Evolutionary conservation across 2,113 vertebrate genomes (phyloP).

Genomic region (Epinephelus lanceolatus): DNA sequence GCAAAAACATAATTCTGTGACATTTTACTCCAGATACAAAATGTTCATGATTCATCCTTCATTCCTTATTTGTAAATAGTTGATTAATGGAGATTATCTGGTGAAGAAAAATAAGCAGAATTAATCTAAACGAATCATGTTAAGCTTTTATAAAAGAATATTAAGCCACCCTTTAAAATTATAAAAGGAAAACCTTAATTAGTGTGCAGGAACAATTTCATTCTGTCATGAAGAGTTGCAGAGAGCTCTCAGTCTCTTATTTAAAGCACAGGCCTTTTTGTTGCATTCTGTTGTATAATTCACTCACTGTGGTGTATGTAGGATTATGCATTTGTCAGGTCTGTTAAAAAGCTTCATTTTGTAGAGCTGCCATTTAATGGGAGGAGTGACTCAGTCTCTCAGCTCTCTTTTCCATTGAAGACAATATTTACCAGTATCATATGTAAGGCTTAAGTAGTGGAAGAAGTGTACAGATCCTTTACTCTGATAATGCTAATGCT

Average conservation of each 20-base stretch:
- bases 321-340: not conserved
- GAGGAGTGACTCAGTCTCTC: not conserved
- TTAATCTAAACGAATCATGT: not conserved
- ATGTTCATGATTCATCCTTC: not conserved
- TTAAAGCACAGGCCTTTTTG: constrained; percentile 5
- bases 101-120: constrained; percentile 1
- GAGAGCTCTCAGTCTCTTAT: constrained; percentile 21
- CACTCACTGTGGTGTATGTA: not conserved
- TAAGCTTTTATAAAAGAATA: constrained; percentile 10
- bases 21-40: not conserved
- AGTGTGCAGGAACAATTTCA: constrained; percentile 15
- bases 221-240: constrained; percentile 17
- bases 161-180: constrained; percentile 1
- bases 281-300: constrained; percentile 24
- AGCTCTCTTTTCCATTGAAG: not conserved
- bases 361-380: not conserved
- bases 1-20: not conserved
- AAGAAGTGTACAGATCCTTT: not conserved
- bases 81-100: not conserved
- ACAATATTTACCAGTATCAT: not conserved
- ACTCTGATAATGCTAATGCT: no score
- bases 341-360: constrained; percentile 9
- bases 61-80: not conserved
- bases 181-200: constrained; percentile 13
- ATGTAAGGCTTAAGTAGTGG: not conserved